Evolutionary conservation across 2,113 vertebrate species (phyloP).

Genomic region (Ia io): DNA sequence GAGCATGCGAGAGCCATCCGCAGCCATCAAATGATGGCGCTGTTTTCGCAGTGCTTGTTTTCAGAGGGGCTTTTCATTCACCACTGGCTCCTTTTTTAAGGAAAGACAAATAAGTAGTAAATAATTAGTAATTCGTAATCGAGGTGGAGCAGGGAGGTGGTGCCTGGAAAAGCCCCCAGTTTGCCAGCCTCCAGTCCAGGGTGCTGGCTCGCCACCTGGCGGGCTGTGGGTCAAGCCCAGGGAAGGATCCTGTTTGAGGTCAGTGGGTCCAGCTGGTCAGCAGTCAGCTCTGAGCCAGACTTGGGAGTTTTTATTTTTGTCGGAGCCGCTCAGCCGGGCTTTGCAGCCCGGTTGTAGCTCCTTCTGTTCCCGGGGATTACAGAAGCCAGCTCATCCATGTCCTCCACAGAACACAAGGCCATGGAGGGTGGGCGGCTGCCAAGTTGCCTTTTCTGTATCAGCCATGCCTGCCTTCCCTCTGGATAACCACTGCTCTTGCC

Average conservation of each 20-base stretch:
- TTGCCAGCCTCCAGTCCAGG: not conserved
- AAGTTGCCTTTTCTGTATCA: not conserved
- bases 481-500: not conserved
- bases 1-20: not conserved
- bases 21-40: fast-evolving
- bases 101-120: not conserved
- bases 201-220: not conserved
- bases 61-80: not conserved
- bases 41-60: not conserved
- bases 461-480: not conserved
- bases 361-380: not conserved
- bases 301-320: not conserved
- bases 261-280: not conserved
- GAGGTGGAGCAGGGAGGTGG: not conserved
- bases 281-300: not conserved
- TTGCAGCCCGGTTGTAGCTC: not conserved
- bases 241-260: not conserved
- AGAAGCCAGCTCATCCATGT: not conserved
- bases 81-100: not conserved
- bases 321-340: not conserved
- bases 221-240: not conserved
- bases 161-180: not conserved
- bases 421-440: not conserved
- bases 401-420: not conserved
- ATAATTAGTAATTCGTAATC: not conserved